These are phyloP conservation scores for Neodiprion pinetum DNA, from an alignment of 1,140 invertebrate species.

Conservation along the genomic window DNA sequence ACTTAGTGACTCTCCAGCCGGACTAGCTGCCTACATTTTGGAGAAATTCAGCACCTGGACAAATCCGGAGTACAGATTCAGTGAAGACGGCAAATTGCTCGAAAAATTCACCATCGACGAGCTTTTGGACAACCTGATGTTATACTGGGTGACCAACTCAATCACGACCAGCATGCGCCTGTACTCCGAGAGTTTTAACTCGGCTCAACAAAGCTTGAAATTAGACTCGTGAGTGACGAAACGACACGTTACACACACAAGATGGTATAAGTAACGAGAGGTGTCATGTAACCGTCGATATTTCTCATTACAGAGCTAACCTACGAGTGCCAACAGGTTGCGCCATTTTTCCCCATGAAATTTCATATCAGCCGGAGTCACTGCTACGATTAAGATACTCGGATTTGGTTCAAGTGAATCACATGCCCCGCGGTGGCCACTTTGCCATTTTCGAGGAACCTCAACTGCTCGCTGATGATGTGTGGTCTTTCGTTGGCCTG, in stretches of 20 bases:
- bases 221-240: slow-evolving; percentile 60
- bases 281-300: neutral
- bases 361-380: slow-evolving; percentile 66
- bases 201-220: slow-evolving; percentile 47
- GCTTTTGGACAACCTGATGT: slow-evolving; percentile 86
- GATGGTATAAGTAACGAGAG: slow-evolving; percentile 30
- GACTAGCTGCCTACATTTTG: slow-evolving; percentile 81
- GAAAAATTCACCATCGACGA: slow-evolving; percentile 73
- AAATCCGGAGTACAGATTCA: slow-evolving; percentile 64
- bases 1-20: slow-evolving; percentile 73
- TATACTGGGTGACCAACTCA: slow-evolving; percentile 83
- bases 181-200: slow-evolving; percentile 72
- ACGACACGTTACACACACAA: neutral
- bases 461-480: slow-evolving; percentile 71
- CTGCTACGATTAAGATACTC: slow-evolving; percentile 66
- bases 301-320: slow-evolving; percentile 62
- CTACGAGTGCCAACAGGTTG: slow-evolving; percentile 70
- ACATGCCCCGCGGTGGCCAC: slow-evolving; percentile 77
- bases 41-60: slow-evolving; percentile 88
- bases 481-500: slow-evolving; percentile 56
- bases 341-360: slow-evolving; percentile 71
- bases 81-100: slow-evolving; percentile 76
- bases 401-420: slow-evolving; percentile 70
- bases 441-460: slow-evolving; percentile 86
- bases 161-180: slow-evolving; percentile 80